Evolutionary conservation across 1,140 invertebrate species (phyloP).

Genomic region (Tetramorium simillimum): DNA sequence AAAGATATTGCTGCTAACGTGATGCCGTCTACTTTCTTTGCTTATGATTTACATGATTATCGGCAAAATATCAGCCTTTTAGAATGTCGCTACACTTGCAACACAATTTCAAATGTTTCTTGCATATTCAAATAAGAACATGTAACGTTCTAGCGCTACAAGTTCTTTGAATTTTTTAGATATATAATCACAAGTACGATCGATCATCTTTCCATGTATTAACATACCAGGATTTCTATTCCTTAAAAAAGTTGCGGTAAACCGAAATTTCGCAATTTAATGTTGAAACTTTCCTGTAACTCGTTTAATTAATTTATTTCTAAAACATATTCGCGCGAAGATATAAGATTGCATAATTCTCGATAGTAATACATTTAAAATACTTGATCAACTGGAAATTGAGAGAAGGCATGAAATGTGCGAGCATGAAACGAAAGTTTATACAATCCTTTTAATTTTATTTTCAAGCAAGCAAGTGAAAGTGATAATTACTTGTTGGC

Average conservation of each 20-base stretch:
- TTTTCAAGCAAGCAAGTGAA: constrained; percentile 23
- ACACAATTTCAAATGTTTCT: background rate
- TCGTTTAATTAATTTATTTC: background rate
- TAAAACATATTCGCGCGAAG: background rate
- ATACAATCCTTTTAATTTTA: constrained; percentile 24
- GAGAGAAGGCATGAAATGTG: constrained; percentile 14
- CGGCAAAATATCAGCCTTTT: background rate
- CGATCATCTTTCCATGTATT: background rate
- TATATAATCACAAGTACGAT: background rate
- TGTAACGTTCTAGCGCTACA: background rate
- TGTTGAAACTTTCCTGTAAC: background rate
- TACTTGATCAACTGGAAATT: background rate
- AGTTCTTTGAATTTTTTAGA: background rate
- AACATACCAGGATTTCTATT: background rate
- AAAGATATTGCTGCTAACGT: constrained; percentile 43
- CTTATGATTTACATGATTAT: constrained; percentile 16
- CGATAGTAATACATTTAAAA: background rate
- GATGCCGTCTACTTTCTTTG: constrained; percentile 31
- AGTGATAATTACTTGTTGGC: constrained; percentile 43
- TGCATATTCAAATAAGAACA: background rate
- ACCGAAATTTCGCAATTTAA: background rate
- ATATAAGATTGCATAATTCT: background rate
- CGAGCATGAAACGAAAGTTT: constrained; percentile 34
- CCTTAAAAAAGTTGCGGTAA: background rate
- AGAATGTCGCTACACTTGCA: background rate